Base-by-base conservation (phyloP, 2,113 vertebrate species). In the Xenopus borealis region DNA sequence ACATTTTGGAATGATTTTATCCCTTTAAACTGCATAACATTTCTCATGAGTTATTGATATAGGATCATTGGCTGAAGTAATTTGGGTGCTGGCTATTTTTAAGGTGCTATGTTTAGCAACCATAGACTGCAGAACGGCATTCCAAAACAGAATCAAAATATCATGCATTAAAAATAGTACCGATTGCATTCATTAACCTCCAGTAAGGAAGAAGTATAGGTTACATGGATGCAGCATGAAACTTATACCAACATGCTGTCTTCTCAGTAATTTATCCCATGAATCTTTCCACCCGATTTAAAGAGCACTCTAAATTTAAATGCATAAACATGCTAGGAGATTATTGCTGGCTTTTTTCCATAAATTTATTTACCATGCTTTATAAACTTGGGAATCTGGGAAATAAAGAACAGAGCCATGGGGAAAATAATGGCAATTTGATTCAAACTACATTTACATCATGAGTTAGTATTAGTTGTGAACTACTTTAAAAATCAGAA, bases 121-220 rank as follows among this genome's bases (percentile, higher is more conserved):
- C 66, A 69, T 75, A 62, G 66, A 53, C 73, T 47, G 66, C 30
- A 75, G 73, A 75, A 75, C 45, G 57, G 17, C 57, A 75, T 75
- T 75, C 73, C 66, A 19, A 61, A 62, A n/a, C 45, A 53, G 66
- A 69, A 67, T 75, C 66, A 75, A 75, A 75, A 75, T 75, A 75
- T 75, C 73, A 75, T 62, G n/a, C 13, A 30, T 69, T 40, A 69
- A 69, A 75, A 75, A 75, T 75, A 75, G 55, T 69, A 13, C 12
- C 8, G 2, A 69, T 69, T 63, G 58, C 73, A 75, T 75, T 75
- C 73, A 75, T 53, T 58, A 47, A 40, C 46, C 62, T 63, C 73
- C 72, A 75, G 67, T 75, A 68, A 69, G 73, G 73, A 75, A 75
- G 66, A 75, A 52, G 73, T 75, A 62, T 75, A 75, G 45, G 66